Evolutionary conservation across 1,140 invertebrate species (phyloP).

Genomic region (Hormaphis cornu): DNA sequence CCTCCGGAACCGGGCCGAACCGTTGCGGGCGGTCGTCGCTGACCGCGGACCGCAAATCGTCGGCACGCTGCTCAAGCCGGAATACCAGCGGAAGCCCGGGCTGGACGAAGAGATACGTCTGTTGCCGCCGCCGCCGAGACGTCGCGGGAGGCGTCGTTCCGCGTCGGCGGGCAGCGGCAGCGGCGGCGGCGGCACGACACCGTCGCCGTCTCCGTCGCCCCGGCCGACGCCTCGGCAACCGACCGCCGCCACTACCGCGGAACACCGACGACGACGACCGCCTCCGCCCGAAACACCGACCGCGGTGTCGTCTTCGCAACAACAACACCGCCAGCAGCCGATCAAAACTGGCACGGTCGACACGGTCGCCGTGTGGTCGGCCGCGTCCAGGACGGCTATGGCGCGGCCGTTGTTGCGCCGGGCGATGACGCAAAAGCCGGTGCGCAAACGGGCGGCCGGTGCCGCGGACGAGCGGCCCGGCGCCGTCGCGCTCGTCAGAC

Average conservation of each 20-base stretch:
- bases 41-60: not conserved
- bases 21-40: not conserved
- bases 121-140: not conserved
- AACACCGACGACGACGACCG: not conserved
- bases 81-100: slow-evolving; percentile 7
- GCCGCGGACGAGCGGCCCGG: not conserved
- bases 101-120: slow-evolving; percentile 24
- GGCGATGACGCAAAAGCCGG: slow-evolving; percentile 1
- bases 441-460: not conserved
- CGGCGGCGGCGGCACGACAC: not conserved
- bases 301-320: not conserved
- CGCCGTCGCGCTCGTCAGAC: not conserved
- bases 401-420: not conserved
- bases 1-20: not conserved
- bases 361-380: not conserved
- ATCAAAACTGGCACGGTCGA: not conserved
- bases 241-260: not conserved
- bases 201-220: not conserved
- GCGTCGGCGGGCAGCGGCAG: not conserved
- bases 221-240: not conserved
- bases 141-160: not conserved
- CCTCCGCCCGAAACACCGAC: not conserved
- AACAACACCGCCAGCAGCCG: not conserved
- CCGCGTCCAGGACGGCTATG: slow-evolving; percentile 29
- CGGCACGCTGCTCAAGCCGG: not conserved